phyloP scores from a whole-genome alignment of 2,113 vertebrate genomes.

The Gorsachius goisagi region DNA sequence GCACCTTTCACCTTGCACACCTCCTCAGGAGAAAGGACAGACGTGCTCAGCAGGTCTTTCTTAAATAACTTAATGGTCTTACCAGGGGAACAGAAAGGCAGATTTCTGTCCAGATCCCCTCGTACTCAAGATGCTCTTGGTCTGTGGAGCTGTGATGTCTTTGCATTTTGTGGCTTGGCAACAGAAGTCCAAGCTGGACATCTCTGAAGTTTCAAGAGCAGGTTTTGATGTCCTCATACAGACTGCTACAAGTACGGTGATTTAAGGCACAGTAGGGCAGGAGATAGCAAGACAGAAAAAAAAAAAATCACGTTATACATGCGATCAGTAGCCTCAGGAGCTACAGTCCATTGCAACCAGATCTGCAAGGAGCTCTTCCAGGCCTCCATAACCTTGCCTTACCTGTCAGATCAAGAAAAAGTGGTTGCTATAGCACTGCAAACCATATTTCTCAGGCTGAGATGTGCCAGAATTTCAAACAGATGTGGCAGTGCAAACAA shows the following conservation, averaged over 20 bases:
- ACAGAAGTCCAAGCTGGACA: not conserved
- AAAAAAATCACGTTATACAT: not conserved
- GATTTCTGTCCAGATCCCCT: not conserved
- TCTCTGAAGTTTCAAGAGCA: not conserved
- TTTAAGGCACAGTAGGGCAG: not conserved
- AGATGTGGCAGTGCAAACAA: slow-evolving; percentile 63
- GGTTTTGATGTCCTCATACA: not conserved
- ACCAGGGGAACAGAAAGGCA: not conserved
- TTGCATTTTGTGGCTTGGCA: not conserved
- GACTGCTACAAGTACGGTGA: not conserved
- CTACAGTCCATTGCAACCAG: not conserved
- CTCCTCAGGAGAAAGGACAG: not conserved
- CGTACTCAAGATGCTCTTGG: not conserved
- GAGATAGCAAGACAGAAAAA: not conserved
- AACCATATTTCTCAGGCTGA: slow-evolving; percentile 47
- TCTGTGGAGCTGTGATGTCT: not conserved
- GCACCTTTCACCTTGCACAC: not conserved
- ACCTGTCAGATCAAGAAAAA: slow-evolving; percentile 45
- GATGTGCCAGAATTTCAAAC: slow-evolving; percentile 60
- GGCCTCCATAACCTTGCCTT: not conserved
- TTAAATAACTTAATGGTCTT: not conserved
- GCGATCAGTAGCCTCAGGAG: not conserved
- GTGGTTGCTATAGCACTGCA: slow-evolving; percentile 28
- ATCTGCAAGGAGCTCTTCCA: slow-evolving; percentile 1
- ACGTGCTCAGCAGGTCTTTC: not conserved